A percentile compares a stretch with the other conserved stretches of the same genome.
These are phyloP conservation scores for Tachysurus fulvidraco DNA, from an alignment of 2,113 vertebrate species.

Conservation along the genomic window DNA sequence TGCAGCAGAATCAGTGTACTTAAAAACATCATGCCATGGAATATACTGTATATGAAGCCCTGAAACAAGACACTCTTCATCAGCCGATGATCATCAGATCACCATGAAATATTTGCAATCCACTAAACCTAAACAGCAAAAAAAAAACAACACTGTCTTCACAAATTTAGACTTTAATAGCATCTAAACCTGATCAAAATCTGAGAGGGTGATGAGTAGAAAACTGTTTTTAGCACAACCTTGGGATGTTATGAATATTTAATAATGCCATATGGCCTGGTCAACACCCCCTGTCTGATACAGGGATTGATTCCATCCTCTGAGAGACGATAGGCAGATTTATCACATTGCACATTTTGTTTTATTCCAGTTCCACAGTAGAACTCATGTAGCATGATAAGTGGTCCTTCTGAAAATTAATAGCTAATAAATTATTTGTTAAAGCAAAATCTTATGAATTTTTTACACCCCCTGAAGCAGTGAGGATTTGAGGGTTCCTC, in stretches of 20 bases:
- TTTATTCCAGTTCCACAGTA: background rate
- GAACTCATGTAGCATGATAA: background rate
- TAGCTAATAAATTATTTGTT: background rate
- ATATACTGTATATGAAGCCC: background rate
- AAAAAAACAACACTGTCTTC: background rate
- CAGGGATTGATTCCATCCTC: background rate
- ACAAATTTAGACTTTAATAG: background rate
- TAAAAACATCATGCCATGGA: background rate
- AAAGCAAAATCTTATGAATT: background rate
- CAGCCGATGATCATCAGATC: background rate
- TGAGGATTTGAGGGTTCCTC: background rate
- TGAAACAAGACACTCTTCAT: background rate
- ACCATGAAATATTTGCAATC: background rate
- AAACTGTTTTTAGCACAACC: background rate
- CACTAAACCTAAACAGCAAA: background rate
- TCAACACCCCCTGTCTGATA: background rate
- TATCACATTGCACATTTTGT: background rate
- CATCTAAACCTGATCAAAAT: background rate
- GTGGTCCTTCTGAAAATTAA: background rate
- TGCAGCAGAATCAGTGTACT: no score
- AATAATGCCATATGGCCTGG: background rate
- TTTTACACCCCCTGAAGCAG: background rate
- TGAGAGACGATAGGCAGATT: background rate
- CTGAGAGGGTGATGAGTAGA: background rate
- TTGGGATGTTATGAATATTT: slow-evolving; percentile 7